Evolutionary conservation across 2,113 vertebrate species (phyloP), one percentile per base, ranked within the genome.

Genomic region (Camelus bactrianus): DNA sequence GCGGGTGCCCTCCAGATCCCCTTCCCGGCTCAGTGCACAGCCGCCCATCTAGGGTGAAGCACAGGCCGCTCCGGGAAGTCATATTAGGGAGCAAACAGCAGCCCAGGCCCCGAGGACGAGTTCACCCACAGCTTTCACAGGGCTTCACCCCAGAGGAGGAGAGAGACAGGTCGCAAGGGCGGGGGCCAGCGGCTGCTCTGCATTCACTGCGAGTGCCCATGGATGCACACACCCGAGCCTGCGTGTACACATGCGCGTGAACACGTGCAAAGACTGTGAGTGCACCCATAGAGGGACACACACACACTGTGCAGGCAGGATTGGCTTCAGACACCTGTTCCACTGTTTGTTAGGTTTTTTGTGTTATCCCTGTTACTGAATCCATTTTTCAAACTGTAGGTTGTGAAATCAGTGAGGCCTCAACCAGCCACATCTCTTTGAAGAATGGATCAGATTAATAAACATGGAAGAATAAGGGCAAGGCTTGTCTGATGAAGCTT

Each of bases 71-170:
- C 60, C 5, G 35, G 3, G 28, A 7, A 0, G 28, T 42, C 32
- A 38, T 11, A 1, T 1, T 3, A 52, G 42, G 35, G 26, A 89
- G 77, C 69, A 32, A 67, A 35, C 32, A 5, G 9, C 5, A 72
- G 69, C 38, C n/a, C 24, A 28, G 56, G 8, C 10, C 17, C 42
- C 30, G 1, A 38, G 0, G 30, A 32, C 67, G 58, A n/a, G 32
- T 2, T 32, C 26, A 1, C 14, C 13, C 10, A 0, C 0, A 0
- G 35, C 20, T 17, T 32, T 1, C 0, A 35, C 3, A 12, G 46
- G 73, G 8, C 54, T 38, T 30, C n/a, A 30, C 11, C n/a, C 85
- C 5, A 7, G 46, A 81, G 35, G 15, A n/a, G 77, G 38, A 24
- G 76, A 65, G 20, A 76, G 14, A 26, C 13, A 22, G 2, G 10